Base-by-base conservation (phyloP, 2,113 vertebrate species). In the Pampusana beccarii region DNA sequence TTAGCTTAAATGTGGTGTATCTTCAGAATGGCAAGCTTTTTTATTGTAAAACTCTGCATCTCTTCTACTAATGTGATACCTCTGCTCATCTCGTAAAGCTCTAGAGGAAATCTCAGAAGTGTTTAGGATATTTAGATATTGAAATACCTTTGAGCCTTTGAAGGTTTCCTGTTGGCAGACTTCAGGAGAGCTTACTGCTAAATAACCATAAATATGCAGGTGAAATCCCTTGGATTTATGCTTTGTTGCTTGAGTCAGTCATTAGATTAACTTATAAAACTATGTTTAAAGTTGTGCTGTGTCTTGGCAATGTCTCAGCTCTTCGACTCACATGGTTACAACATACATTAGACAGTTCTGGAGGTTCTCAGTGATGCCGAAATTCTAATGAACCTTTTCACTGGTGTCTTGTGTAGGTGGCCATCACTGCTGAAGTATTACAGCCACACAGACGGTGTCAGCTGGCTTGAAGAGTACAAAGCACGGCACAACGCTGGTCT, bases 401-500 rank as follows among this genome's bases (percentile, higher is more conserved):
- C 58, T 73, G 21, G 5, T 82, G 69, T 92, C 26, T 46, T 91
- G 50, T 73, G 80, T 90, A 99, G 99, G 95, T 99, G 99, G 99
- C 99, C 99, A 0, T 98, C 99, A 3, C 98, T 99, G 93, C 98
- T 99, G 98, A 99, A 98, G 91, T 98, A 99, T 97, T 99, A 99
- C 86, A 99, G 97, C 82, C 98, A 98, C 93, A 98, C 98, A 3
- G 99, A 99, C 62, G 85, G 98, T 10, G 98, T 98, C 57, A 99
- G 99, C 96, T 99, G 99, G 99, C 97, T 99, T 86, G 98, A 98
- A 66, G 99, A 99, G 54, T 99, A 99, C 98, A 99, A 98, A 97
- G 99, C 98, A 2, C 98, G 99, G 31, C 98, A 99, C 36, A 98
- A 96, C 65, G 99, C 99, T 9, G 99, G 99, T 6, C 96, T 99